Percentiles rank a stretch among this genome's conserved stretches.
phyloP scores from a whole-genome alignment of 1,140 invertebrate species.

The Lepidostoma basale region DNA sequence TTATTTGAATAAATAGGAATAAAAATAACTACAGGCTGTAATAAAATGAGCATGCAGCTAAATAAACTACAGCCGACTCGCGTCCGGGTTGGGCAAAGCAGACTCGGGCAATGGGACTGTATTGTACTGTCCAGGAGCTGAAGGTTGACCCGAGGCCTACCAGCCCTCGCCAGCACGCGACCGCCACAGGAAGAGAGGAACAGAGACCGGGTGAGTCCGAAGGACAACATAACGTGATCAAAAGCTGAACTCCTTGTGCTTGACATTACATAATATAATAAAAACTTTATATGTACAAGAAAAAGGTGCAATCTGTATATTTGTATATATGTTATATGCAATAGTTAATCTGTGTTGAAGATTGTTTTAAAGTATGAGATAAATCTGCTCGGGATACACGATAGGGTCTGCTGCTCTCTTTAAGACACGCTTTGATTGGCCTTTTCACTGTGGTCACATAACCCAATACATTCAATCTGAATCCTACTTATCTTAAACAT shows the following conservation, averaged over 20 bases:
- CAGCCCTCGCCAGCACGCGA: too few species aligned
- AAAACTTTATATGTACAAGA: slow-evolving; percentile 29
- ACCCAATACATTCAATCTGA: slow-evolving; percentile 39
- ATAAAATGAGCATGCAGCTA: slow-evolving; percentile 2
- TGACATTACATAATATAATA: slow-evolving; percentile 12
- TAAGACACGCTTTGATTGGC: slow-evolving; percentile 59
- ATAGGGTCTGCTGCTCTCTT: slow-evolving; percentile 63
- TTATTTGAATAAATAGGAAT: background rate
- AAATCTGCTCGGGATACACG: slow-evolving; percentile 43
- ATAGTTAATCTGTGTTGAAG: background rate
- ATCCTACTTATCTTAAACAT: too few species aligned
- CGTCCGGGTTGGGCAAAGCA: background rate
- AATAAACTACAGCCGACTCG: background rate
- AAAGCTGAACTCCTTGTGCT: slow-evolving; percentile 8
- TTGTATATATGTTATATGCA: background rate
- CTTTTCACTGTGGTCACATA: slow-evolving; percentile 59
- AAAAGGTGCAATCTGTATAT: slow-evolving; percentile 24
- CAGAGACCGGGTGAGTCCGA: slow-evolving; percentile 43
- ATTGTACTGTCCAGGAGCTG: too few species aligned
- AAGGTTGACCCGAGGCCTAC: too few species aligned
- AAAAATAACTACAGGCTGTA: background rate
- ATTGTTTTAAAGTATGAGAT: too few species aligned
- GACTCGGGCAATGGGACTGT: too few species aligned
- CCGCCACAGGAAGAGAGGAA: slow-evolving; percentile 61
- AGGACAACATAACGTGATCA: slow-evolving; percentile 24